A percentile compares a stretch with the other conserved stretches of the same genome.
Conservation (phyloP, 2,797 vertebrate genomes). For the Gorsachius magnificus region DNA sequence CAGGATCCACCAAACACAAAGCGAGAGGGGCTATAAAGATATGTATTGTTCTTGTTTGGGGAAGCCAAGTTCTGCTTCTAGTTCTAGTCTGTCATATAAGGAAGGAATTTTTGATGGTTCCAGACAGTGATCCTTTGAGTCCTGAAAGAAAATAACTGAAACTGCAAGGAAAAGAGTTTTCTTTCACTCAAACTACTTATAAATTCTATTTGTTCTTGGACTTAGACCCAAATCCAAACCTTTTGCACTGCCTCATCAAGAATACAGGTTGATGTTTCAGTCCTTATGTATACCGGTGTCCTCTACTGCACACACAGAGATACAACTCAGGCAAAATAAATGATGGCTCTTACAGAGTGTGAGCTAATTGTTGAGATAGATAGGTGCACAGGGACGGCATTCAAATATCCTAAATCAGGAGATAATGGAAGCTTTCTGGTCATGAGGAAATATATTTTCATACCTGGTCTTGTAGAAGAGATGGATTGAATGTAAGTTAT, state of each 20-base stretch:
- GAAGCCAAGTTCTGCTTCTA: background rate
- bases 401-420: background rate
- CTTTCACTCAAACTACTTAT: background rate
- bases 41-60: background rate
- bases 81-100: background rate
- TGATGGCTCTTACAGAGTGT: background rate
- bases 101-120: background rate
- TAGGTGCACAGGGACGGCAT: background rate
- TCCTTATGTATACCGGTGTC: background rate
- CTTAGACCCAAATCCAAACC: slow-evolving; percentile 12
- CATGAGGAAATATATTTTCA: background rate
- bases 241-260: slow-evolving; percentile 40
- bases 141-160: slow-evolving; percentile 12
- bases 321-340: background rate
- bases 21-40: background rate
- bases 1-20: background rate
- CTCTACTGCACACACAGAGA: background rate
- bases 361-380: background rate
- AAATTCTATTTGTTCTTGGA: slow-evolving; percentile 50
- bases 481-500: background rate
- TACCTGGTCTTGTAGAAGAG: background rate
- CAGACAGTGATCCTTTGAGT: background rate
- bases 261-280: slow-evolving; percentile 39
- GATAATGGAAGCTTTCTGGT: background rate
- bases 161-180: slow-evolving; percentile 1